phyloP scores from a whole-genome alignment of 2,113 vertebrate genomes.

The Hemiscyllium ocellatum region DNA sequence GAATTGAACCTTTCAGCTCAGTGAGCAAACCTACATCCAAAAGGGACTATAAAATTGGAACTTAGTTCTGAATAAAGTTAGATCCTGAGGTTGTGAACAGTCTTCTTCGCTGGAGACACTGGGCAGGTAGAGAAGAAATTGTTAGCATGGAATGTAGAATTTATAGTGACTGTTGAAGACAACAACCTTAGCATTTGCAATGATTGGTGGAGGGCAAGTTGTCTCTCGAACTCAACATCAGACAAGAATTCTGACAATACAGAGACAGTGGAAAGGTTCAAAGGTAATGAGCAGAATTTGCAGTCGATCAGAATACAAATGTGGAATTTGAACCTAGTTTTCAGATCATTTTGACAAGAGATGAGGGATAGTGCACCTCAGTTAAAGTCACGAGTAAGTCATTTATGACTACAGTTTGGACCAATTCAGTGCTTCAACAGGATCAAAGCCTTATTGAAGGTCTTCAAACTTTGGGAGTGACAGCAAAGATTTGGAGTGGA shows the following conservation, averaged over 20 bases:
- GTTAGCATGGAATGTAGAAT: background rate
- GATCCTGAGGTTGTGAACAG: background rate
- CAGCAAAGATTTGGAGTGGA: background rate
- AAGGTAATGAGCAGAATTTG: background rate
- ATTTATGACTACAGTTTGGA: background rate
- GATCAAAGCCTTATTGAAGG: background rate
- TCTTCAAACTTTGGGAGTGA: background rate
- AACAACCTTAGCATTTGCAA: background rate
- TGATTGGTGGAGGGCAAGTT: background rate
- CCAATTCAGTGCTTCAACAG: background rate
- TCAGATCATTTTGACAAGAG: background rate
- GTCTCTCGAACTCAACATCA: background rate
- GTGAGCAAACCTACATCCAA: no score
- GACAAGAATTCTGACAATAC: background rate
- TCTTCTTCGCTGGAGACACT: background rate
- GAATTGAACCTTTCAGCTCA: no score
- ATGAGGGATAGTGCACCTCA: background rate
- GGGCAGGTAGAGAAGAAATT: background rate
- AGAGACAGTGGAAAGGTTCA: no score
- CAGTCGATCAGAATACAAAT: background rate
- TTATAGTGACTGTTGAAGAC: background rate
- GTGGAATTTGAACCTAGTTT: background rate
- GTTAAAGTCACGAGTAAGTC: background rate
- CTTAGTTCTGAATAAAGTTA: background rate
- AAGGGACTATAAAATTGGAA: background rate